phyloP scores from a whole-genome alignment of 2,113 vertebrate genomes.

The Mormoops blainvillei region DNA sequence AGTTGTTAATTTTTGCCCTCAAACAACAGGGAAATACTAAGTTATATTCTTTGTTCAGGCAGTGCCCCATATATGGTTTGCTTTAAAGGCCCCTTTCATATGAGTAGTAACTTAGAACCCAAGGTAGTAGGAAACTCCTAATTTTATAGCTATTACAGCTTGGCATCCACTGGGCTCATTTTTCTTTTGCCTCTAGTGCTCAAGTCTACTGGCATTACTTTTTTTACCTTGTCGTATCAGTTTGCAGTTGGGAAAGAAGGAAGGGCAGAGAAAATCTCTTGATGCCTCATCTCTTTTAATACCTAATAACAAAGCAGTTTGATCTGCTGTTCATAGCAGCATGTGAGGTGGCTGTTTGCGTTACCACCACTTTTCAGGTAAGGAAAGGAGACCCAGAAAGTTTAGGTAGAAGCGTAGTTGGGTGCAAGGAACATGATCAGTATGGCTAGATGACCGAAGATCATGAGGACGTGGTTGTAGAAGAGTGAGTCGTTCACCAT shows the following conservation, averaged over 20 bases:
- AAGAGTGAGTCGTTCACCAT: background rate
- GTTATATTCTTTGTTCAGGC: background rate
- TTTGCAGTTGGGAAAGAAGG: background rate
- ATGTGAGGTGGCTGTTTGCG: background rate
- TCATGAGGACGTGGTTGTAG: background rate
- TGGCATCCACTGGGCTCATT: background rate
- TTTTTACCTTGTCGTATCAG: background rate
- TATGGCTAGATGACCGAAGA: background rate
- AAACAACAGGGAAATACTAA: background rate
- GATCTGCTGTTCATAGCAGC: background rate
- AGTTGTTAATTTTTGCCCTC: background rate
- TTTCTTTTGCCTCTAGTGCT: background rate
- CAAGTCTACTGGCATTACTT: background rate
- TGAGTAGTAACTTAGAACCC: background rate
- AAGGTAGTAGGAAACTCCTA: background rate
- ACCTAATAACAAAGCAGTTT: background rate
- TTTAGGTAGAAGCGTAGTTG: background rate
- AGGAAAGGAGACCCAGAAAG: background rate
- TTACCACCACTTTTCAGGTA: background rate
- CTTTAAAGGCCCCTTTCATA: background rate
- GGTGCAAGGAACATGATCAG: background rate
- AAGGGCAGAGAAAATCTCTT: background rate
- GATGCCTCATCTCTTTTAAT: background rate
- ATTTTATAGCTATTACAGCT: background rate
- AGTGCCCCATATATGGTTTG: background rate